Evolutionary conservation across 2,113 vertebrate species (phyloP).

Genomic region (Mus pahari): DNA sequence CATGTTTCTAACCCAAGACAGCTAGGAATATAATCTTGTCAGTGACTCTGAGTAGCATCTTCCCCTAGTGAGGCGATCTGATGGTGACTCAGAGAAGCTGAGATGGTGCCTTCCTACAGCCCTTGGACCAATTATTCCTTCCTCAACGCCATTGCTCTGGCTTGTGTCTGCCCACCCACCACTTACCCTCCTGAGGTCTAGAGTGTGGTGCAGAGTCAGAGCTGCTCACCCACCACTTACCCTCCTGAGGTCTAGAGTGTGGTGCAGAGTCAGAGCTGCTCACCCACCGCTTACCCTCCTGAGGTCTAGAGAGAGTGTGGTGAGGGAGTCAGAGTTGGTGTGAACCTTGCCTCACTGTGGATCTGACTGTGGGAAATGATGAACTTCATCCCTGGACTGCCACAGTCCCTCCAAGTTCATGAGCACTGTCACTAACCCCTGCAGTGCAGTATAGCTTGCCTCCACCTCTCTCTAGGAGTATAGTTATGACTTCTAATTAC

Average conservation of each 20-base stretch:
- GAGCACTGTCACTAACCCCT: neutral
- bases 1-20: neutral
- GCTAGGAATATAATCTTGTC: neutral
- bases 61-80: neutral
- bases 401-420: neutral
- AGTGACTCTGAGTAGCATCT: neutral
- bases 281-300: neutral
- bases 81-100: fast-evolving
- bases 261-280: too few relatives aligned
- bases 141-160: neutral
- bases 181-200: neutral
- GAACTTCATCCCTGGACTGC: neutral
- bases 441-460: neutral
- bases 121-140: neutral
- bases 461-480: neutral
- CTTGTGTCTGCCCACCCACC: neutral
- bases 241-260: too few relatives aligned
- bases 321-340: neutral
- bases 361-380: neutral
- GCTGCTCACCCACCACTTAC: neutral
- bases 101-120: neutral
- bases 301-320: neutral
- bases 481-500: neutral
- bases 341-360: neutral
- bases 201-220: neutral